A percentile compares a stretch with the other conserved stretches of the same genome.
These are phyloP conservation scores for Anoncus sp. DNA, from an alignment of 2,888 invertebrate species.

Conservation along the genomic window DNA sequence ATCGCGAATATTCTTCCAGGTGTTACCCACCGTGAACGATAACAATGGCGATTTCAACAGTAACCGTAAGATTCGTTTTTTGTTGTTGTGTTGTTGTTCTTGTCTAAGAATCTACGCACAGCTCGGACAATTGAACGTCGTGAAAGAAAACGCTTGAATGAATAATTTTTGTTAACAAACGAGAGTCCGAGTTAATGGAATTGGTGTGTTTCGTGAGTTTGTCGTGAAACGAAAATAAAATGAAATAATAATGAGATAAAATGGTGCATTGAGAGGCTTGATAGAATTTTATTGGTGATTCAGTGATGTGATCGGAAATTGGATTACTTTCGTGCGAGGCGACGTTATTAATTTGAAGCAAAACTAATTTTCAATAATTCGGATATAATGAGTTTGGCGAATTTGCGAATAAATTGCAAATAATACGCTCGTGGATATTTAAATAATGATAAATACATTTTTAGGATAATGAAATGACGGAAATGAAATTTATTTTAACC, in stretches of 20 bases:
- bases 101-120: background rate
- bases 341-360: too few relatives aligned
- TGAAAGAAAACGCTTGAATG: background rate
- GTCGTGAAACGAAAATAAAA: background rate
- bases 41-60: constrained; percentile 64
- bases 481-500: background rate
- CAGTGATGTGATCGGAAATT: too few relatives aligned
- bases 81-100: background rate
- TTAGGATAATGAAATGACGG: background rate
- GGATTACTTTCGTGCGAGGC: too few relatives aligned
- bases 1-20: constrained; percentile 28
- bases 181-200: background rate
- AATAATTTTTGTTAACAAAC: background rate
- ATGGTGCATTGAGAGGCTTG: background rate
- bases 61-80: constrained; percentile 66
- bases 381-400: too few relatives aligned
- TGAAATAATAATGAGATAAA: too few relatives aligned
- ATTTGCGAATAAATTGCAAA: background rate
- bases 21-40: constrained; percentile 19
- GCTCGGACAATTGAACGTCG: background rate
- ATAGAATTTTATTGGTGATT: background rate
- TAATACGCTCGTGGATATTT: background rate
- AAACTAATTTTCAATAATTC: too few relatives aligned
- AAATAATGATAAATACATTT: background rate
- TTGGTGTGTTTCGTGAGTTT: background rate